Conservation (phyloP, 2,797 vertebrate species). For the Triplophysa yarkandensis region DNA sequence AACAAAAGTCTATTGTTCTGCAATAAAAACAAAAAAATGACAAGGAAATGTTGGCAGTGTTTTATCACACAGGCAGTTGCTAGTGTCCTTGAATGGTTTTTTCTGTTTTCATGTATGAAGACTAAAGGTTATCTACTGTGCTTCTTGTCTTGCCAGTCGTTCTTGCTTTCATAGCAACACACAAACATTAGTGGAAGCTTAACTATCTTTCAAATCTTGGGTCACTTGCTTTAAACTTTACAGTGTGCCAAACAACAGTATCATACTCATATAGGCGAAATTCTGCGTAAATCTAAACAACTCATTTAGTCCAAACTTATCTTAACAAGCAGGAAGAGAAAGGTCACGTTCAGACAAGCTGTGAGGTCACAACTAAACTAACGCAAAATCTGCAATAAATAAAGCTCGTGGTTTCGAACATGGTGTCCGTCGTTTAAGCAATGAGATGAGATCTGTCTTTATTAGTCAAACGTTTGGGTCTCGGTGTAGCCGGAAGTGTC, state of each 20-base stretch:
- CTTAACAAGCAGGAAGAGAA: constrained; percentile 1
- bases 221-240: constrained; percentile 32
- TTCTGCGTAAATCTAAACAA: constrained; percentile 12
- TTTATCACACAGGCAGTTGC: constrained; percentile 44
- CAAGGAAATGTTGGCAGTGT: constrained; percentile 33
- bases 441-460: constrained; percentile 86
- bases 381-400: background rate
- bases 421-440: constrained; percentile 81
- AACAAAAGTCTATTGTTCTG: background rate
- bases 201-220: constrained; percentile 28
- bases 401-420: constrained; percentile 62
- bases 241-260: background rate
- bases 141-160: constrained; percentile 55
- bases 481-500: constrained; percentile 71
- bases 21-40: background rate
- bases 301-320: constrained; percentile 11
- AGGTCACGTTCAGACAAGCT: background rate
- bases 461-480: constrained; percentile 85
- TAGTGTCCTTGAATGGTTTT: constrained; percentile 59
- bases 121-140: constrained; percentile 63
- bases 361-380: constrained; percentile 16
- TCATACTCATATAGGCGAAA: constrained; percentile 22
- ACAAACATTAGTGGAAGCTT: constrained; percentile 47
- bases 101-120: constrained; percentile 60
- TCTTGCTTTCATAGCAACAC: constrained; percentile 59